Evolutionary conservation across 2,113 vertebrate genomes (phyloP), one percentile per base, ranked within the genome.

Genomic region (Mustelus asterias): DNA sequence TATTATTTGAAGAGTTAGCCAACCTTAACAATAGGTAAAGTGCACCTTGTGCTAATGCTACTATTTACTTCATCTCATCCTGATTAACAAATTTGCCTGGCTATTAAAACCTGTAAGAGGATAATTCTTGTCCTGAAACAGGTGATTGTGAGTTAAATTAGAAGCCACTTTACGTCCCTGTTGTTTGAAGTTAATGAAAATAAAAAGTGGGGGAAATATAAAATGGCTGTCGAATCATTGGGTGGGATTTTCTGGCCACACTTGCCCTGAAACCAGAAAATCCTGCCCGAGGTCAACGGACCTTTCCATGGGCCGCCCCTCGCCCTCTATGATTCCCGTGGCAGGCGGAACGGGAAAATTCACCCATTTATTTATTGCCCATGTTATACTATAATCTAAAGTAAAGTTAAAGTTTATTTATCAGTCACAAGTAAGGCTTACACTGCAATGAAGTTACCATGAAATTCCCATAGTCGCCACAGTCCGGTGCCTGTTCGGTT

Each of bases 1-100:
- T 7, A 93, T 60, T 93, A 93, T 18, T 93, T 93, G 63, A 93
- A 93, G 60, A 93, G n/a, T 58, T 92, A 33, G 58, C 44, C 48
- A 54, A 24, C 41, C 48, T 88, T 88, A 88, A 88, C 14, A 92
- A 63, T 5, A 9, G 37, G 60, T 76, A 93, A 93, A 65, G 60
- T 65, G 20, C 33, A 93, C 9, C 89, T 65, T 65, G 33, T 65
- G 89, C 60, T 93, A 60, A 8, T 65, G 60, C 13, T 37, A 22
- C 16, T 93, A 93, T 93, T 92, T 93, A 41, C 63, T 93, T 93
- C 60, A 67, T 67, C 63, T 93, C 22, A 67, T 41, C 89, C 89
- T 93, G 63, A 10, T 65, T 41, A 93, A 65, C 89, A 93, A 65
- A 63, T 92, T 33, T 93, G 33, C 18, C 41, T 93, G 60, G 16